Percentiles rank a stretch among this genome's conserved stretches.
phyloP scores from a whole-genome alignment of 1,140 invertebrate genomes.

The Cryptotermes secundus region DNA sequence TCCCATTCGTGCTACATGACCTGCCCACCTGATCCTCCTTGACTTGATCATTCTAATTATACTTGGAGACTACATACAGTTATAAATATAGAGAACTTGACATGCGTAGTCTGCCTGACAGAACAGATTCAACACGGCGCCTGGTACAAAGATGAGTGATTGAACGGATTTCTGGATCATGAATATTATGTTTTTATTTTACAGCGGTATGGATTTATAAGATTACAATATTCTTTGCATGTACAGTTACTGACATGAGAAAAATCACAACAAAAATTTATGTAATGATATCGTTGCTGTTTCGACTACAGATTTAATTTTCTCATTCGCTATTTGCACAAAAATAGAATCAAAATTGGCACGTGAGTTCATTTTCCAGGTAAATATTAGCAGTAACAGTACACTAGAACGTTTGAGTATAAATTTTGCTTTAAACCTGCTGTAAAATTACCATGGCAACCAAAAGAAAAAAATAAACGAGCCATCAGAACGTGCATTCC shows the following conservation, averaged over 20 bases:
- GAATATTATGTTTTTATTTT: too few species aligned
- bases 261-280: neutral
- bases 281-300: neutral
- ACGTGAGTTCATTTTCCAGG: neutral
- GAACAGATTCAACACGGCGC: too few species aligned
- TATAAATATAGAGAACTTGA: too few species aligned
- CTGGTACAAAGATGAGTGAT: too few species aligned
- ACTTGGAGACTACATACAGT: too few species aligned
- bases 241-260: neutral
- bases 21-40: too few species aligned
- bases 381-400: neutral
- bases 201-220: too few species aligned
- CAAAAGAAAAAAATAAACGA: neutral
- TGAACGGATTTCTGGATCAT: too few species aligned
- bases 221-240: too few species aligned
- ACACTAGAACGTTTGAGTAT: neutral
- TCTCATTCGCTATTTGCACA: neutral
- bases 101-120: too few species aligned
- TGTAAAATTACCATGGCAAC: neutral
- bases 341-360: neutral
- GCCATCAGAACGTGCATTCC: neutral
- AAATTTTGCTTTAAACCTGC: neutral
- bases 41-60: too few species aligned
- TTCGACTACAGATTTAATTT: neutral
- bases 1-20: too few species aligned